These are phyloP conservation scores for Cryptophagus acutangulus DNA, from an alignment of 2,888 invertebrate species.

Conservation along the genomic window DNA sequence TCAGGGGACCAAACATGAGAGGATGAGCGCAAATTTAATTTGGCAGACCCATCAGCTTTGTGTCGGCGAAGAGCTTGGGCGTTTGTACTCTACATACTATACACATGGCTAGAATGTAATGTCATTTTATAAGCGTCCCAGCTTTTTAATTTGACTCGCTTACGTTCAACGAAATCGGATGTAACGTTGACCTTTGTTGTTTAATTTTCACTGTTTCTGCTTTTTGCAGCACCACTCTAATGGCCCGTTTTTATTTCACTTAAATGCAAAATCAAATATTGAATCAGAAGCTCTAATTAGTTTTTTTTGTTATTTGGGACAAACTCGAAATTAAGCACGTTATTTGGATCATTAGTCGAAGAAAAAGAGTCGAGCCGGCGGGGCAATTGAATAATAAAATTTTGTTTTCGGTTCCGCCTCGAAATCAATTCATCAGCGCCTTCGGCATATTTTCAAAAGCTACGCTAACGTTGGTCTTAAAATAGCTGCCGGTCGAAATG, in stretches of 20 bases:
- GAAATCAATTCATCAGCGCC: no score
- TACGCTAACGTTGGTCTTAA: no score
- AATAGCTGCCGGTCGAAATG: no score
- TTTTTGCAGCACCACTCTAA: constrained; percentile 17
- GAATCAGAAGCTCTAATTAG: background rate
- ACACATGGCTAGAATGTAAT: constrained; percentile 29
- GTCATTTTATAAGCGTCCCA: constrained; percentile 32
- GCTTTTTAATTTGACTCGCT: constrained; percentile 34
- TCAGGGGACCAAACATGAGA: constrained; percentile 18
- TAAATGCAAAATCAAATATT: background rate
- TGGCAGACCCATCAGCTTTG: constrained; percentile 24
- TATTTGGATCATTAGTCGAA: no score
- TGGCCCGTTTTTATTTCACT: constrained; percentile 18
- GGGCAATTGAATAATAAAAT: no score
- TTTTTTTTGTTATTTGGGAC: no score
- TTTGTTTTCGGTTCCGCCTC: no score
- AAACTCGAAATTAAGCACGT: no score
- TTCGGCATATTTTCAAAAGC: no score
- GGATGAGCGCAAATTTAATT: constrained; percentile 21
- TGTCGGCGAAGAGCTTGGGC: no score
- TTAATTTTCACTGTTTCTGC: constrained; percentile 17
- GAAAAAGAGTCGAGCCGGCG: no score
- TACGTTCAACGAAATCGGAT: constrained; percentile 20
- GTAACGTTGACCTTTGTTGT: constrained; percentile 22
- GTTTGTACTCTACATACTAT: constrained; percentile 26